These are phyloP conservation scores for Drosophila asahinai DNA, from an alignment of 1,140 invertebrate species.

Conservation along the genomic window DNA sequence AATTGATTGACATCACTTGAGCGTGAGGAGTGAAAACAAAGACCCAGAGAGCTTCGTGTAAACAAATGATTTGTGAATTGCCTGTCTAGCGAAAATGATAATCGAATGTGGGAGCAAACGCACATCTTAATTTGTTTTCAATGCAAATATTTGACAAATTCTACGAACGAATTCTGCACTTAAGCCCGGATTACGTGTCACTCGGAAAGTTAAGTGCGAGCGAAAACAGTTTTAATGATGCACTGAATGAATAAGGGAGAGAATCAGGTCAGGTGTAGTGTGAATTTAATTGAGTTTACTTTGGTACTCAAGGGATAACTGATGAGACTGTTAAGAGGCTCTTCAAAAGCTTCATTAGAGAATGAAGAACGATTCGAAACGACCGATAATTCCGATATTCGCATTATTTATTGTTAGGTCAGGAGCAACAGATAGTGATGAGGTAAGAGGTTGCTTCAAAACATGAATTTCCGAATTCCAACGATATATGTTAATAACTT, in stretches of 20 bases:
- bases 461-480: too few relatives aligned
- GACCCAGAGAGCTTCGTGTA: slow-evolving; percentile 15
- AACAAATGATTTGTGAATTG: slow-evolving; percentile 68
- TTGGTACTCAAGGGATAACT: background rate
- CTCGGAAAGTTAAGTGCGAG: slow-evolving; percentile 8
- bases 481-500: background rate
- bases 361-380: background rate
- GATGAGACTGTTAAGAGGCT: background rate
- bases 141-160: slow-evolving; percentile 34
- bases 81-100: slow-evolving; percentile 23
- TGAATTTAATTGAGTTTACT: background rate
- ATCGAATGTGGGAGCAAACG: slow-evolving; percentile 17
- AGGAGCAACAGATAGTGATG: background rate
- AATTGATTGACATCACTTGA: slow-evolving; percentile 78
- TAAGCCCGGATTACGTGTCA: slow-evolving; percentile 35
- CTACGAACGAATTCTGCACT: slow-evolving; percentile 1
- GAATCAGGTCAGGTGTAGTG: background rate
- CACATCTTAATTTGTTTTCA: slow-evolving; percentile 43
- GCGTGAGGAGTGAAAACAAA: slow-evolving; percentile 39
- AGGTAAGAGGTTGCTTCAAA: too few relatives aligned
- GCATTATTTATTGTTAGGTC: too few relatives aligned
- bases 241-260: background rate
- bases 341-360: too few relatives aligned
- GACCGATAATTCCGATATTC: too few relatives aligned
- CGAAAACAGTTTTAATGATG: slow-evolving; percentile 5